phyloP scores from a whole-genome alignment of 2,113 vertebrate genomes.

The Atrichornis clamosus region DNA sequence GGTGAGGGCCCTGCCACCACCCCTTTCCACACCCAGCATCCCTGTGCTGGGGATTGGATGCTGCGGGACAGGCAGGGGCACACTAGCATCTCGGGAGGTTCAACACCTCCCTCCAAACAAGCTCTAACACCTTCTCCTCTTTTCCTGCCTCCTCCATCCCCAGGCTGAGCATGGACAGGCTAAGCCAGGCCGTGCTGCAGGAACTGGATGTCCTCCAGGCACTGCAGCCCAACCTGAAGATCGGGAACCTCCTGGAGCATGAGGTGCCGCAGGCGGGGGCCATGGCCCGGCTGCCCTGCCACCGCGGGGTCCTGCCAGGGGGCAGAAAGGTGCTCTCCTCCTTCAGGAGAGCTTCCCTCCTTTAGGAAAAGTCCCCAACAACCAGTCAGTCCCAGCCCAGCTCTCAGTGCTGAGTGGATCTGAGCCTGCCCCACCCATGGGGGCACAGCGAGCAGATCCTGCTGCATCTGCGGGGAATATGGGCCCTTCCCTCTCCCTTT shows the following conservation, averaged over 20 bases:
- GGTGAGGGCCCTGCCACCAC: neutral
- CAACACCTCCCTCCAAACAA: neutral
- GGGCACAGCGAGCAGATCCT: neutral
- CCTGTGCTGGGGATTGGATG: fast-evolving
- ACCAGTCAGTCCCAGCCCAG: fast-evolving
- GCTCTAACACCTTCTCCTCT: neutral
- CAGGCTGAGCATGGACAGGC: neutral
- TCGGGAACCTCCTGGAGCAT: neutral
- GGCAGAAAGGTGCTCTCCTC: neutral
- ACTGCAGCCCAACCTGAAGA: neutral
- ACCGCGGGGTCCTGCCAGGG: neutral
- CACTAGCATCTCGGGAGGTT: neutral
- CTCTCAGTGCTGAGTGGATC: fast-evolving
- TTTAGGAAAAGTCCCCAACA: neutral
- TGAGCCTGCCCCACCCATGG: fast-evolving
- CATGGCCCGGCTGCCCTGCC: conserved; percentile 3
- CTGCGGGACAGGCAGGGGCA: neutral
- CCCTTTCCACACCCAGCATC: fast-evolving
- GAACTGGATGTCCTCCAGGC: neutral
- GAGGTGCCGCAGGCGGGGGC: neutral
- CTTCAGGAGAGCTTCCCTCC: neutral
- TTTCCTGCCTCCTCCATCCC: neutral
- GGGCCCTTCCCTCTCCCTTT: fast-evolving
- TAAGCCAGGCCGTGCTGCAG: neutral
- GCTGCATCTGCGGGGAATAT: fast-evolving